Percentiles rank a stretch among this genome's conserved stretches.
These are phyloP conservation scores for Yasuhikotakia modesta DNA, from an alignment of 2,797 vertebrate species.

Conservation along the genomic window DNA sequence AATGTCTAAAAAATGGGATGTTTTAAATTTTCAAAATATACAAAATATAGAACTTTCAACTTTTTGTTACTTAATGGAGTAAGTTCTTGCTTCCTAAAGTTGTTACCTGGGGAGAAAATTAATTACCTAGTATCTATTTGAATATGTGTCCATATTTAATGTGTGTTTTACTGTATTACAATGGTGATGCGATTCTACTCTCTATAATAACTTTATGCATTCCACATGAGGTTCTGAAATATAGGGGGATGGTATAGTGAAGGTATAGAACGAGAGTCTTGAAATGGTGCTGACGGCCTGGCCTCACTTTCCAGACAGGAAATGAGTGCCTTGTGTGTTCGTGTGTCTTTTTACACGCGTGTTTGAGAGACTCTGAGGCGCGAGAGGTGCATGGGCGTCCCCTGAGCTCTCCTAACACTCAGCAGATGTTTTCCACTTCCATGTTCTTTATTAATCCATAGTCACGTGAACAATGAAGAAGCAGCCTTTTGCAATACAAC, in stretches of 20 bases:
- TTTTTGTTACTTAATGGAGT: no score
- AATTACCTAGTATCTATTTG: constrained; percentile 19
- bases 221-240: constrained; percentile 28
- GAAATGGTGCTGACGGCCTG: constrained; percentile 36
- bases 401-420: constrained; percentile 56
- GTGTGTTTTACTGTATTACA: constrained; percentile 8
- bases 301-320: constrained; percentile 48
- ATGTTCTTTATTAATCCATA: constrained; percentile 54
- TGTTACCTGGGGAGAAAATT: background rate
- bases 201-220: background rate
- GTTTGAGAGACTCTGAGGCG: constrained; percentile 31
- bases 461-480: constrained; percentile 48
- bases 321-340: constrained; percentile 51
- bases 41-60: no score
- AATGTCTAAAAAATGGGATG: no score
- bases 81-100: no score
- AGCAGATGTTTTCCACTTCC: constrained; percentile 67
- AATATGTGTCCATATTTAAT: constrained; percentile 20
- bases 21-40: no score
- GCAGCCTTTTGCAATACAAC: constrained; percentile 45
- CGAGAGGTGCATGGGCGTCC: constrained; percentile 58
- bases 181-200: background rate
- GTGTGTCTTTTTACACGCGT: constrained; percentile 37
- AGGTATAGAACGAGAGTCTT: constrained; percentile 17
- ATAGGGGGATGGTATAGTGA: constrained; percentile 1